These are phyloP conservation scores for Tragelaphus oryx DNA, from an alignment of 2,797 vertebrate genomes.

Conservation along the genomic window DNA sequence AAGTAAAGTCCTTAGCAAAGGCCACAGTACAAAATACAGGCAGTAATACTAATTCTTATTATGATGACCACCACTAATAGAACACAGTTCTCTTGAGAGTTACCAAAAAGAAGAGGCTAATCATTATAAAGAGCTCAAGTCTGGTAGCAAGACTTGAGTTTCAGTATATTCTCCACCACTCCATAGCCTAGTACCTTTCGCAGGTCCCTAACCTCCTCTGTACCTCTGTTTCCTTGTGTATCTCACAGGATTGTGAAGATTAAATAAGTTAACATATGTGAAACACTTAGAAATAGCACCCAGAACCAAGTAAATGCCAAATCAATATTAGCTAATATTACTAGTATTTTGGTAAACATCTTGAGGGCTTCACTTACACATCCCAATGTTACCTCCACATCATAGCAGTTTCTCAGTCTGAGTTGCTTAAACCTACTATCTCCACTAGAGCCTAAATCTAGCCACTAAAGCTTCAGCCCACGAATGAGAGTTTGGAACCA, in stretches of 20 bases:
- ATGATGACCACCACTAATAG: background rate
- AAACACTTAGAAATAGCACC: constrained; percentile 2
- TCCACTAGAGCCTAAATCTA: background rate
- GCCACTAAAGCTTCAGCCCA: constrained; percentile 11
- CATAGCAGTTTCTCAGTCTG: constrained; percentile 1
- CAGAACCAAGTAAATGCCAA: background rate
- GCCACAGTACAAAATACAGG: background rate
- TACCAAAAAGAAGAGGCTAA: background rate
- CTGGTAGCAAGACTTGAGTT: background rate
- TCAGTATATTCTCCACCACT: background rate
- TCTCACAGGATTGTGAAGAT: constrained; percentile 3
- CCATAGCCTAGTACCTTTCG: background rate
- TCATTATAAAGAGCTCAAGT: background rate
- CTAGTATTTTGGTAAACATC: constrained; percentile 29
- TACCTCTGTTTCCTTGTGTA: background rate
- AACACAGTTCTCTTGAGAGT: background rate
- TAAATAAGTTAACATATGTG: constrained; percentile 27
- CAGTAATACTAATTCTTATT: background rate
- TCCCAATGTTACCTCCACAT: background rate
- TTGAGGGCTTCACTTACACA: background rate
- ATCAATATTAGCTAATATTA: constrained; percentile 54
- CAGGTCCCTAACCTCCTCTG: background rate
- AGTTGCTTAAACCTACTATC: background rate
- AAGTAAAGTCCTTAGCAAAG: background rate
- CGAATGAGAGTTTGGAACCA: background rate